Conservation (phyloP, 2,888 invertebrate genomes). For the Lissocephala sabroskyi region DNA sequence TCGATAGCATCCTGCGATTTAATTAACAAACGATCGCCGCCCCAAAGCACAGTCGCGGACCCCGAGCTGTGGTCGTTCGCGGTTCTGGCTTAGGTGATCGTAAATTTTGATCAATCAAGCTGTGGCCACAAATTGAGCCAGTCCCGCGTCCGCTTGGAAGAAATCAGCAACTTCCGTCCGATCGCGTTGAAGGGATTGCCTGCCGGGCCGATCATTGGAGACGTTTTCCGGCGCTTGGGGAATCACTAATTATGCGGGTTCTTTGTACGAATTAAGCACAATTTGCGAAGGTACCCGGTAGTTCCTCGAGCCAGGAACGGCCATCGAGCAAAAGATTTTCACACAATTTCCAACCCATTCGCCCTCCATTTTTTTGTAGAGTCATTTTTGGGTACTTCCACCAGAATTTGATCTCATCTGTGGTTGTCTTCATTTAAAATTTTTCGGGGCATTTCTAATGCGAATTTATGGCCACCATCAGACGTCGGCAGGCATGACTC, state of each 20-base stretch:
- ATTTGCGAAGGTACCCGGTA: conserved; percentile 52
- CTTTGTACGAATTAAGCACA: conserved; percentile 61
- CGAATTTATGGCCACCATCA: conserved; percentile 61
- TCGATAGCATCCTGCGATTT: conserved; percentile 70
- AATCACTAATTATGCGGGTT: conserved; percentile 42
- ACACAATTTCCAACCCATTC: conserved; percentile 2
- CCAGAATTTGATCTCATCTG: too few species aligned
- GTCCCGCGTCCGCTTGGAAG: conserved; percentile 6
- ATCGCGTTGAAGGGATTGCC: conserved; percentile 1
- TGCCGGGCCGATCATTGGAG: too few species aligned
- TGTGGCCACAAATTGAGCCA: conserved; percentile 45
- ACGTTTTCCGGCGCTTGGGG: too few species aligned
- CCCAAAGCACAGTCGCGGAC: conserved; percentile 38
- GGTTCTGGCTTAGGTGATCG: conserved; percentile 44
- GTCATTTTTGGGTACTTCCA: conserved; percentile 25
- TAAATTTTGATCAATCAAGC: conserved; percentile 60
- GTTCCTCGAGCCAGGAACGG: conserved; percentile 29
- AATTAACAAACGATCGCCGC: conserved; percentile 59
- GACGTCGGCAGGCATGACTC: conserved; percentile 33
- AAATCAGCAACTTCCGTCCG: conserved; percentile 64
- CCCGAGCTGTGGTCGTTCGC: conserved; percentile 23
- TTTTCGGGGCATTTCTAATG: conserved; percentile 50
- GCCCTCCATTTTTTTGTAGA: conserved; percentile 12
- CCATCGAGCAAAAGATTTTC: conserved; percentile 22
- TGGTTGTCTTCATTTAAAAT: conserved; percentile 10